A percentile compares a stretch with the other conserved stretches of the same genome.
phyloP scores from a whole-genome alignment of 2,797 vertebrate genomes.

The Clarias pachynema region DNA sequence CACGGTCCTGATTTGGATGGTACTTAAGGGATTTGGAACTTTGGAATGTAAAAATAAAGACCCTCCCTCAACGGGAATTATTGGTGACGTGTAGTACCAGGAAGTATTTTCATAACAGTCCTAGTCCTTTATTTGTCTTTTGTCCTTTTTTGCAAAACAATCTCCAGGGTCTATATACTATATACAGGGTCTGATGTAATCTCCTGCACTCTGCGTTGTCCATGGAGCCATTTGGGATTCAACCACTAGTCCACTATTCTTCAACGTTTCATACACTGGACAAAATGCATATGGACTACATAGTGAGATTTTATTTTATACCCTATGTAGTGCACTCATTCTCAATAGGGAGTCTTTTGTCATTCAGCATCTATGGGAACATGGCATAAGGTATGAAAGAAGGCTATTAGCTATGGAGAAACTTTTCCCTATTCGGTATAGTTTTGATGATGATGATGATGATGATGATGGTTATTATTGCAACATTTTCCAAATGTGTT shows the following conservation, averaged over 20 bases:
- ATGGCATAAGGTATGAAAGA: not conserved
- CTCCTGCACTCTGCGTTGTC: not conserved
- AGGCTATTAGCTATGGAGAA: not conserved
- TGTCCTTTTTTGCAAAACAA: not conserved
- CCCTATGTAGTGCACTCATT: not conserved
- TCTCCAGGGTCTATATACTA: not conserved
- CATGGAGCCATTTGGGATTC: not conserved
- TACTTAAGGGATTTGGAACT: not conserved
- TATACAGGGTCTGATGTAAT: not conserved
- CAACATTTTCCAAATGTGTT: not conserved
- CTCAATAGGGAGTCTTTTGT: not conserved
- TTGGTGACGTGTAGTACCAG: slow-evolving; percentile 66
- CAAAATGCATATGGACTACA: too few relatives aligned
- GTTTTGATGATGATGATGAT: not conserved
- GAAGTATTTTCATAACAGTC: not conserved
- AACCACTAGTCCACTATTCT: too few relatives aligned
- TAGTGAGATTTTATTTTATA: not conserved
- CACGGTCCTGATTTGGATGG: not conserved
- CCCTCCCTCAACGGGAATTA: slow-evolving; percentile 25
- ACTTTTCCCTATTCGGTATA: not conserved
- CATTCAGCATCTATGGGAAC: not conserved
- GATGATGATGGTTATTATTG: not conserved
- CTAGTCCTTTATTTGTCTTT: not conserved
- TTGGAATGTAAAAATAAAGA: not conserved
- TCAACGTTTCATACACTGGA: too few relatives aligned